Evolutionary conservation across 2,113 vertebrate genomes (phyloP), one percentile per base, ranked within the genome.

Genomic region (Sphaerodactylus townsendi): DNA sequence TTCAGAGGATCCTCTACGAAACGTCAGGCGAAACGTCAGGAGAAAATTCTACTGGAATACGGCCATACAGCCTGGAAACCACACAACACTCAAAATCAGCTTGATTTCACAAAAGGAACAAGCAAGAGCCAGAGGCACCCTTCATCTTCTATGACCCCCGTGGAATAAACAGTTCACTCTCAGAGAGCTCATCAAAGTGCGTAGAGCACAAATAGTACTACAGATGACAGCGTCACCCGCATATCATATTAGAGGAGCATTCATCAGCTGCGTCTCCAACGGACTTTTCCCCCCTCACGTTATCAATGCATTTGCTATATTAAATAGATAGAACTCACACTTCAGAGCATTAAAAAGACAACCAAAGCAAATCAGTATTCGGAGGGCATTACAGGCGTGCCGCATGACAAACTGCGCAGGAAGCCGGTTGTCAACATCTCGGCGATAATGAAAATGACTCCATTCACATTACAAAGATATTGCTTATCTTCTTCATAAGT

Each of bases 391-490:
- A 39, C 83, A 86, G 91, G 85, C 88, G 78, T 91, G 92, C 44
- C 8, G 62, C 85, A 59, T 89, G 94, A 94, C 87, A 89, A 94
- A 93, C 87, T 89, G 87, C 0, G 46, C 91, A 84, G 90, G 93
- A 94, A 95, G 92, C 75, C 78, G 39, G 46, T 89, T 94, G 92
- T 95, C 95, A 92, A 83, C 90, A 78, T 83, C 83, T 64, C 70
- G 72, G 46, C 85, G 92, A 88, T 93, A 90, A 93, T 90, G 91
- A 88, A 95, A 95, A 95, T 84, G 88, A 37, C 82, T 93, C 90
- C 10, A 71, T 90, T 95, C 90, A 82, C 81, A 76, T 92, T 77
- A 93, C 11, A 48, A 87, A 93, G 90, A 87, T 83, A 91, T 79
- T 86, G 30, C 87, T 93, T 91, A 88, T 93, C 86, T 94, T 79